A percentile compares a stretch with the other conserved stretches of the same genome.
These are phyloP conservation scores for Excalfactoria chinensis DNA, from an alignment of 2,113 vertebrate genomes.

Conservation along the genomic window DNA sequence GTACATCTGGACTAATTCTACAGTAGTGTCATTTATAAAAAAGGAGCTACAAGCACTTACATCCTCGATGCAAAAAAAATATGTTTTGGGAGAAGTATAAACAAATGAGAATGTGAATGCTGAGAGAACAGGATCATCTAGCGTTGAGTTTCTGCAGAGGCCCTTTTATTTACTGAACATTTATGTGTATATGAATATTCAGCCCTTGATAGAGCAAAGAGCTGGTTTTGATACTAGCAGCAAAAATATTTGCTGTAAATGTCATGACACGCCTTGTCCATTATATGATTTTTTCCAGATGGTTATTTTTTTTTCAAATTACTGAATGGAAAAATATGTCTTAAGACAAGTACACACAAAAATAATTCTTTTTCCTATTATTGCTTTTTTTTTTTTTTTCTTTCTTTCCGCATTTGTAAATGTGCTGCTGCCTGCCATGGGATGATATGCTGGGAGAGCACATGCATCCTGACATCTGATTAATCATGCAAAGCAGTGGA, in stretches of 20 bases:
- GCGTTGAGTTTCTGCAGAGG: conserved; percentile 71
- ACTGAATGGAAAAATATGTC: conserved; percentile 80
- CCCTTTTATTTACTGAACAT: conserved; percentile 74
- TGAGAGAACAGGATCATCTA: conserved; percentile 35
- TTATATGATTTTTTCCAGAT: conserved; percentile 85
- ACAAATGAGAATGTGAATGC: conserved; percentile 61
- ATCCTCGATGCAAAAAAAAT: conserved; percentile 65
- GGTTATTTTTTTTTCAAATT: conserved; percentile 79
- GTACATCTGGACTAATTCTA: conserved; percentile 71
- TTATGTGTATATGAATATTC: conserved; percentile 69
- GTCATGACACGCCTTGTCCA: conserved; percentile 83
- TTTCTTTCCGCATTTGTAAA: conserved; percentile 63
- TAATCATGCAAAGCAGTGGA: conserved; percentile 73
- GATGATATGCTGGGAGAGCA: conserved; percentile 69
- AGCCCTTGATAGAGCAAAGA: conserved; percentile 73
- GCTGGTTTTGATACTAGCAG: conserved; percentile 77
- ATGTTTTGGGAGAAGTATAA: conserved; percentile 65
- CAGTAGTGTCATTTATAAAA: conserved; percentile 38
- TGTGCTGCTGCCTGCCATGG: conserved; percentile 59
- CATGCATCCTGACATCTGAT: conserved; percentile 76
- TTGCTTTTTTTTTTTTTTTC: conserved; percentile 54
- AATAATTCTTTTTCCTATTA: conserved; percentile 78
- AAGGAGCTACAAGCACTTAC: conserved; percentile 60
- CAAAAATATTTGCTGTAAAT: conserved; percentile 85
- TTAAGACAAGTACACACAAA: conserved; percentile 78